A percentile compares a stretch with the other conserved stretches of the same genome.
Conservation (phyloP, 2,113 vertebrate species). For the Gulo gulo region DNA sequence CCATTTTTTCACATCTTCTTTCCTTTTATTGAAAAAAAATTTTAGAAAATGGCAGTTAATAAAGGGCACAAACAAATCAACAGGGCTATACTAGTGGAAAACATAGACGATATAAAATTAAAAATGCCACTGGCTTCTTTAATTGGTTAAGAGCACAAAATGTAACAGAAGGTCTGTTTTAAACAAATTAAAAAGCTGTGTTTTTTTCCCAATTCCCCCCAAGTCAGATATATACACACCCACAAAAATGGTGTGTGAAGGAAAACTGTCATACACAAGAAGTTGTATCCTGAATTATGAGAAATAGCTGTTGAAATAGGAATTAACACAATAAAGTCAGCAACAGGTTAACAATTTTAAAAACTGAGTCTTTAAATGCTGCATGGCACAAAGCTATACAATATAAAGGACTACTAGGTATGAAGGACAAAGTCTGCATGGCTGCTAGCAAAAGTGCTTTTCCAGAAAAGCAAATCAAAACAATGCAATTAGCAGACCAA, state of each 20-base stretch:
- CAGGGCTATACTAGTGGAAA: conserved; percentile 38
- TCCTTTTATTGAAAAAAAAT: conserved; percentile 81
- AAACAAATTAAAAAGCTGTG: conserved; percentile 68
- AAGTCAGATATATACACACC: conserved; percentile 72
- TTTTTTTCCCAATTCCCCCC: conserved; percentile 20
- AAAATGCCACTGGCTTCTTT: conserved; percentile 53
- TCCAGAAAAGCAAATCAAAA: conserved; percentile 46
- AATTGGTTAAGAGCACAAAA: conserved; percentile 72
- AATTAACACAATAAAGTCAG: conserved; percentile 28
- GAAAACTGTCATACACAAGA: not conserved
- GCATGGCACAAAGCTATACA: conserved; percentile 42
- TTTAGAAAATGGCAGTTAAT: conserved; percentile 80
- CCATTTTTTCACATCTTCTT: conserved; percentile 66
- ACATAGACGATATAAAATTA: conserved; percentile 43
- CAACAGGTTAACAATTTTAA: conserved; percentile 44
- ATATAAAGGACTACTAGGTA: conserved; percentile 14
- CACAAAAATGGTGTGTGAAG: conserved; percentile 57
- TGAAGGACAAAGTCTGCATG: not conserved
- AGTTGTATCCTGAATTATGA: conserved; percentile 72
- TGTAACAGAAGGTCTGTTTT: conserved; percentile 56
- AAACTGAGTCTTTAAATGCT: conserved; percentile 16
- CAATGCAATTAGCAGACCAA: conserved; percentile 30
- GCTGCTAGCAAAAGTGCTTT: conserved; percentile 36
- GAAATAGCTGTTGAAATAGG: conserved; percentile 9
- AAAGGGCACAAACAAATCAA: conserved; percentile 57